Conservation (phyloP, 2,888 invertebrate genomes). For the Cerastoderma edule region DNA sequence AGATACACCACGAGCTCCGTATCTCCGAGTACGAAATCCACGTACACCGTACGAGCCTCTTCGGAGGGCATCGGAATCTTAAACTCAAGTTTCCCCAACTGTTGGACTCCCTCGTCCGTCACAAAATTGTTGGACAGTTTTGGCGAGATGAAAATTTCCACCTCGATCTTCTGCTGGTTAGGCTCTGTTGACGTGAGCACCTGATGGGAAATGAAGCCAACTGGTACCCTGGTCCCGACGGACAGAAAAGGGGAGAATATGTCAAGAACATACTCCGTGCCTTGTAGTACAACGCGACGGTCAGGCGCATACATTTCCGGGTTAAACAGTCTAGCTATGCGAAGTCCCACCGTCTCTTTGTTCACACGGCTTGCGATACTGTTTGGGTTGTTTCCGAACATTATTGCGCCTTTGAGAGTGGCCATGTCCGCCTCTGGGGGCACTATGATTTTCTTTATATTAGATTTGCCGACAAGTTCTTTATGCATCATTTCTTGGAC, state of each 20-base stretch:
- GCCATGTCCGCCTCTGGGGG: slow-evolving; percentile 55
- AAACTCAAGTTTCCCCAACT: slow-evolving; percentile 50
- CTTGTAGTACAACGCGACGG: slow-evolving; percentile 29
- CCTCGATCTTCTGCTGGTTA: slow-evolving; percentile 51
- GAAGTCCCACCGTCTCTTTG: slow-evolving; percentile 43
- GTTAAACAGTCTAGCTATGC: slow-evolving; percentile 55
- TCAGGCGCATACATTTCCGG: slow-evolving; percentile 54
- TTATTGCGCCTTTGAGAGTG: slow-evolving; percentile 55
- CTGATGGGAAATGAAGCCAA: slow-evolving; percentile 56
- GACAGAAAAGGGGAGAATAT: slow-evolving; percentile 61
- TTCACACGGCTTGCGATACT: slow-evolving; percentile 44
- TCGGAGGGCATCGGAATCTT: slow-evolving; percentile 49
- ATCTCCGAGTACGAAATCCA: slow-evolving; percentile 51
- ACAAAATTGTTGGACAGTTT: slow-evolving; percentile 48
- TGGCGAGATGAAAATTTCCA: slow-evolving; percentile 47
- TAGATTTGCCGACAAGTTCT: slow-evolving; percentile 49
- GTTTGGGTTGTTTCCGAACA: slow-evolving; percentile 44
- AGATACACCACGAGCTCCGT: slow-evolving; percentile 45
- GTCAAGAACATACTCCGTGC: slow-evolving; percentile 55
- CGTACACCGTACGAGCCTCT: slow-evolving; percentile 51
- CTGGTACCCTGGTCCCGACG: slow-evolving; percentile 54
- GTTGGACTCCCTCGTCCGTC: slow-evolving; percentile 47
- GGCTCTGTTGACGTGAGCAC: slow-evolving; percentile 55
- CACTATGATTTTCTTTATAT: slow-evolving; percentile 52
- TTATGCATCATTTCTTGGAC: slow-evolving; percentile 57